Conservation (phyloP, 1,140 invertebrate species). For the Aphelinus certus region DNA sequence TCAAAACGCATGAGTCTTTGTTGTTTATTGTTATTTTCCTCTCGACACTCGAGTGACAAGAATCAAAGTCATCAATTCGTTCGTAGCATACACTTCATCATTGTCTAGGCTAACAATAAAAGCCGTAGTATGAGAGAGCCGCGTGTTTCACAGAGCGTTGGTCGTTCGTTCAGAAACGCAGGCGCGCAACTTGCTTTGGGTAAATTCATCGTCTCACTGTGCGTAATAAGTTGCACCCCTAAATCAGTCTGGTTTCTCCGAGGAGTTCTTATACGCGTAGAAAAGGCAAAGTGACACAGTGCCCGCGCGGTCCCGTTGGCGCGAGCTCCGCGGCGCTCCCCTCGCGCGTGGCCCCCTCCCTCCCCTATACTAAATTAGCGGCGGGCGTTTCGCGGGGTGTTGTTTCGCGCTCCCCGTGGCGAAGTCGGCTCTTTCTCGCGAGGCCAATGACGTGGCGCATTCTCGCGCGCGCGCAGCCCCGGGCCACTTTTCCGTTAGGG, state of each 20-base stretch:
- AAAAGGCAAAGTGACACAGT: constrained; percentile 47
- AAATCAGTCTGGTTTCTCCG: constrained; percentile 31
- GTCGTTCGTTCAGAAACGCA: too few species aligned
- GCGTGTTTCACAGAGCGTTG: too few species aligned
- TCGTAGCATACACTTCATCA: too few species aligned
- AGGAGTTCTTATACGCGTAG: constrained; percentile 37
- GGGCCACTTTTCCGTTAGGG: constrained; percentile 40
- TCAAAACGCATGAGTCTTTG: too few species aligned
- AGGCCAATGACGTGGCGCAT: constrained; percentile 21
- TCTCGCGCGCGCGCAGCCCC: background rate
- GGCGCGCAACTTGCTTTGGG: too few species aligned
- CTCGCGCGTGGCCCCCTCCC: background rate
- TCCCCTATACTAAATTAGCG: constrained; percentile 24
- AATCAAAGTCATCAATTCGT: too few species aligned
- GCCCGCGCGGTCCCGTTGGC: constrained; percentile 47
- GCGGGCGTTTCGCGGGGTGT: constrained; percentile 21
- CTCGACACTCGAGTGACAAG: too few species aligned
- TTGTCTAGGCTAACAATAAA: too few species aligned
- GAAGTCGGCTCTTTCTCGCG: constrained; percentile 10
- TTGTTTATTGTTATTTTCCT: too few species aligned
- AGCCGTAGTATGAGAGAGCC: too few species aligned
- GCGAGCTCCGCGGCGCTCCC: constrained; percentile 19
- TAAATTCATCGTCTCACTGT: background rate
- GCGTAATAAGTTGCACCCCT: constrained; percentile 25
- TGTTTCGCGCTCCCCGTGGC: constrained; percentile 31